Evolutionary conservation across 2,888 invertebrate genomes (phyloP).

Genomic region (Mythimna lalbum): DNA sequence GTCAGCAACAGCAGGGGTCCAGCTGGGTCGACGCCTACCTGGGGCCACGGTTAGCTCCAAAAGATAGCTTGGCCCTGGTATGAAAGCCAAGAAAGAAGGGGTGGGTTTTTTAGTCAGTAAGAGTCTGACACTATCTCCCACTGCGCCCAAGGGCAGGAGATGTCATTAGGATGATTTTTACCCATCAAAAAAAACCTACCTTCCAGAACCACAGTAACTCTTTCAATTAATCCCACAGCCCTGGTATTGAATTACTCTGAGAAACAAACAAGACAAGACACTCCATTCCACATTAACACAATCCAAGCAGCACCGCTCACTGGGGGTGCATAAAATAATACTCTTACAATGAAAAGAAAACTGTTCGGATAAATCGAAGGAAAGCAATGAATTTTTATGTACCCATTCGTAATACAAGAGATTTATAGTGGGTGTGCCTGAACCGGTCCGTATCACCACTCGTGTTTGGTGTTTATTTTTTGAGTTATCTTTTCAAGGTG

Average conservation of each 20-base stretch:
- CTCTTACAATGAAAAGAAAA: conserved; percentile 79
- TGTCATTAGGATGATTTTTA: too few species aligned
- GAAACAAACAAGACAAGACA: conserved; percentile 24
- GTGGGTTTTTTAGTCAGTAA: too few species aligned
- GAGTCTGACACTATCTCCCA: too few species aligned
- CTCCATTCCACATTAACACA: conserved; percentile 41
- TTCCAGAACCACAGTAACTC: too few species aligned
- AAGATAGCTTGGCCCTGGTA: too few species aligned
- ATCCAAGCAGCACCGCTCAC: conserved; percentile 59
- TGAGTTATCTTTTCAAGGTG: neutral
- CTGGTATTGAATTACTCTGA: neutral
- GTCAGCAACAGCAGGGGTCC: too few species aligned
- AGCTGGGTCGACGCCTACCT: too few species aligned
- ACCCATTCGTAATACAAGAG: conserved; percentile 71
- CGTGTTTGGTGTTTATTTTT: conserved; percentile 42
- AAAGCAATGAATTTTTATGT: conserved; percentile 82
- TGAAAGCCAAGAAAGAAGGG: too few species aligned
- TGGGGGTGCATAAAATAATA: conserved; percentile 85
- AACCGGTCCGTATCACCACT: conserved; percentile 22
- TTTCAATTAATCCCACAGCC: too few species aligned
- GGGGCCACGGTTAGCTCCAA: too few species aligned
- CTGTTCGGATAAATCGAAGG: conserved; percentile 78
- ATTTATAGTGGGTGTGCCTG: conserved; percentile 66
- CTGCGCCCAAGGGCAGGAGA: too few species aligned
- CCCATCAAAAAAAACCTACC: too few species aligned